phyloP scores from a whole-genome alignment of 2,888 invertebrate species.

The Herminia tarsipennalis region DNA sequence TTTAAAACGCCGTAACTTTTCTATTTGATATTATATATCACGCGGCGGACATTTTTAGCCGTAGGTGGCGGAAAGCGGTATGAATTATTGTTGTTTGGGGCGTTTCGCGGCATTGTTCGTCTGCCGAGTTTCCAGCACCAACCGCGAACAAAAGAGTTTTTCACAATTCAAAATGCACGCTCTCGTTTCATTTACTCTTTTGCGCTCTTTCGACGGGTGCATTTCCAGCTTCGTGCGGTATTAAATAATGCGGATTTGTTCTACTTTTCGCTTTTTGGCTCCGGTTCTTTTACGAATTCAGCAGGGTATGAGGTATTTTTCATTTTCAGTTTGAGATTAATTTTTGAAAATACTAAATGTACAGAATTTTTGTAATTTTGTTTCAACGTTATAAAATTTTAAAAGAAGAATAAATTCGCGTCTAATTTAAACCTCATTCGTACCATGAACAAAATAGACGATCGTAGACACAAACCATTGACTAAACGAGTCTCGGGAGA shows the following conservation, averaged over 20 bases:
- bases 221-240: constrained; percentile 79
- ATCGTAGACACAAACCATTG: constrained; percentile 63
- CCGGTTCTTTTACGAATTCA: constrained; percentile 53
- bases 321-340: constrained; percentile 41
- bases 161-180: constrained; percentile 83
- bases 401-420: too few species aligned
- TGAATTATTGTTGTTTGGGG: constrained; percentile 85
- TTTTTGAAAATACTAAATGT: constrained; percentile 17
- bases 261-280: constrained; percentile 69
- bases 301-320: constrained; percentile 46
- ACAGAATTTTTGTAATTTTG: constrained; percentile 1
- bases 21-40: constrained; percentile 84
- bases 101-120: constrained; percentile 79
- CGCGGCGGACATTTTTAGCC: constrained; percentile 84
- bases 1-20: constrained; percentile 83
- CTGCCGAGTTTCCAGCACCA: constrained; percentile 72
- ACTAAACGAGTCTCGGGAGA: constrained; percentile 68
- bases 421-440: not conserved
- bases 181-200: constrained; percentile 85
- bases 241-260: constrained; percentile 80
- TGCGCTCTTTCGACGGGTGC: constrained; percentile 80
- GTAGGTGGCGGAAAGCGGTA: constrained; percentile 84
- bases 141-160: constrained; percentile 82
- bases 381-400: not conserved
- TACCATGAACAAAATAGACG: constrained; percentile 25